A percentile compares a stretch with the other conserved stretches of the same genome.
These are phyloP conservation scores for Oscheius sp. DNA, from an alignment of 2,888 invertebrate species.

Conservation along the genomic window DNA sequence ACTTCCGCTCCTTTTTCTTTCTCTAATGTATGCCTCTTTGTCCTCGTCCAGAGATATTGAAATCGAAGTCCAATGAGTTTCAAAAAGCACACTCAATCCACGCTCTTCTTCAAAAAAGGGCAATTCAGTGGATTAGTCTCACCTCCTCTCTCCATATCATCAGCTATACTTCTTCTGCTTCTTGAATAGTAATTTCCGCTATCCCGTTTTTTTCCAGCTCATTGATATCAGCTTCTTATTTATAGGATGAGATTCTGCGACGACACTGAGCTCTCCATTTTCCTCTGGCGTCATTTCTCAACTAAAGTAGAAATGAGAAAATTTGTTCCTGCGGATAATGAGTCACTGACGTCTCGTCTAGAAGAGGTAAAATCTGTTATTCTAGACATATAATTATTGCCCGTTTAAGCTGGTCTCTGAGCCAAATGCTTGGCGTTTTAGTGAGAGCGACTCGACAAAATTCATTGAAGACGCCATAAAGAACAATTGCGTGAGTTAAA, in stretches of 20 bases:
- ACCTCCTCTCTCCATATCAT: no score
- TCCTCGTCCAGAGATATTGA: background rate
- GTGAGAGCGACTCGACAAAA: background rate
- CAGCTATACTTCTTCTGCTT: background rate
- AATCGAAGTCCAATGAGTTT: background rate
- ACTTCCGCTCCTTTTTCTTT: background rate
- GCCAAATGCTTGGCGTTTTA: background rate
- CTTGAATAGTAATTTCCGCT: background rate
- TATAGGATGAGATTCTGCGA: slow-evolving; percentile 6
- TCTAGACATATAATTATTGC: background rate
- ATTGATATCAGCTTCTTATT: background rate
- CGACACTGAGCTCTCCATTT: slow-evolving; percentile 12
- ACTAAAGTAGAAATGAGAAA: background rate
- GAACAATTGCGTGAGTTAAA: background rate
- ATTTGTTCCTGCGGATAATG: background rate
- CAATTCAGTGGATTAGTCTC: no score
- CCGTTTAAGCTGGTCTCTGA: background rate
- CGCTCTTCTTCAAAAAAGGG: no score
- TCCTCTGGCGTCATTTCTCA: slow-evolving; percentile 5
- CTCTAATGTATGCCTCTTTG: background rate
- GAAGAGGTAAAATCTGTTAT: slow-evolving; percentile 3
- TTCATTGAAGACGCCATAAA: no score
- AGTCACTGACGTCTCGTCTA: background rate
- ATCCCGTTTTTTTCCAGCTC: background rate
- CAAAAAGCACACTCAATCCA: no score